Percentiles rank a stretch among this genome's conserved stretches.
Conservation (phyloP, 2,113 vertebrate genomes). For the Entelurus aequoreus region DNA sequence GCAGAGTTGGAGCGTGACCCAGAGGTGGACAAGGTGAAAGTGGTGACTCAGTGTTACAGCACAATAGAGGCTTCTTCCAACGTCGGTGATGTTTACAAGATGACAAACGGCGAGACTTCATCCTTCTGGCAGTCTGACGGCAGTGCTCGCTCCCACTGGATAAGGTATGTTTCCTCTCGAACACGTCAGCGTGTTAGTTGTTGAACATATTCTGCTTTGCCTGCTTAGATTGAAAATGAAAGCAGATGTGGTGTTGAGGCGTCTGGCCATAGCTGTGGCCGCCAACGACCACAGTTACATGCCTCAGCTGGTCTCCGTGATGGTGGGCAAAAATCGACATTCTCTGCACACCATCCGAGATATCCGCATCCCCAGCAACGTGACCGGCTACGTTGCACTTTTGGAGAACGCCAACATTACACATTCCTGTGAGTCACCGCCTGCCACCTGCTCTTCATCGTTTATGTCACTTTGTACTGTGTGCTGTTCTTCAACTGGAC, state of each 20-base stretch:
- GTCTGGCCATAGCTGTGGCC: constrained; percentile 88
- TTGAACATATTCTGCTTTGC: neutral
- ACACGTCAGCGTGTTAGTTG: neutral
- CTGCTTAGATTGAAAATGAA: constrained; percentile 89
- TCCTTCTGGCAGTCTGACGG: constrained; percentile 98
- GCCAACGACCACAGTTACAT: constrained; percentile 96
- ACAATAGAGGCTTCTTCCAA: constrained; percentile 93
- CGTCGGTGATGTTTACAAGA: constrained; percentile 83
- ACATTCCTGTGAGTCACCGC: constrained; percentile 86
- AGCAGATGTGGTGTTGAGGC: constrained; percentile 87
- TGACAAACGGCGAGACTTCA: constrained; percentile 90
- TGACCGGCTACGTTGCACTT: constrained; percentile 92
- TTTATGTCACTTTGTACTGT: neutral
- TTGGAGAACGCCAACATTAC: constrained; percentile 94
- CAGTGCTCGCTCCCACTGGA: constrained; percentile 94
- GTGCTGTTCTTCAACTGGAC: neutral
- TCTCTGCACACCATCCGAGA: constrained; percentile 92
- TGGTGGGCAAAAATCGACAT: constrained; percentile 83
- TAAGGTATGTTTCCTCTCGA: constrained; percentile 73
- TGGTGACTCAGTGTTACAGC: constrained; percentile 88
- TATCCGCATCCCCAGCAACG: constrained; percentile 92
- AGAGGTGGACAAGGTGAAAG: constrained; percentile 85
- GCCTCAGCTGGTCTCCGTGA: constrained; percentile 94
- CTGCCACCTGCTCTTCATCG: neutral
- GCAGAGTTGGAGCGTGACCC: constrained; percentile 80